Percentiles rank a stretch among this genome's conserved stretches.
These are phyloP conservation scores for Parapsyche elsis DNA, from an alignment of 1,140 invertebrate species.

Conservation along the genomic window DNA sequence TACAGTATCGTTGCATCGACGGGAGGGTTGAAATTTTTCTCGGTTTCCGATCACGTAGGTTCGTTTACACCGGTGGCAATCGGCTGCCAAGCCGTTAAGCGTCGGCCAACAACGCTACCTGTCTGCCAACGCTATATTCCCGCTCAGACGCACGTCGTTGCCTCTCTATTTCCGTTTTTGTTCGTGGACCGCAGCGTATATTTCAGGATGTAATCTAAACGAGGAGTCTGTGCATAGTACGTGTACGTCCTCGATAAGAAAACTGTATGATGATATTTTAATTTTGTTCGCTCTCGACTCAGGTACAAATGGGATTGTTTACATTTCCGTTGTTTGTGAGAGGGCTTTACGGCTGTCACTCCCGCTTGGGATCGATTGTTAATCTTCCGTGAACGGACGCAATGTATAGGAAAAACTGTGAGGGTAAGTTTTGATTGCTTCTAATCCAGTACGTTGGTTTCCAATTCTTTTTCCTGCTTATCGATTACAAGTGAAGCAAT, in stretches of 20 bases:
- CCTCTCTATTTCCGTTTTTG: neutral
- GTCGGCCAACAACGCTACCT: slow-evolving; percentile 7
- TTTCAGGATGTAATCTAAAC: neutral
- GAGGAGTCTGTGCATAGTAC: neutral
- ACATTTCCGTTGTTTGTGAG: neutral
- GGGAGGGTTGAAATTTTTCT: no score
- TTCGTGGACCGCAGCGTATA: neutral
- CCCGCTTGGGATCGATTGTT: slow-evolving; percentile 7
- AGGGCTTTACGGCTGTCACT: neutral
- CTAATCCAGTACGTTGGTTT: neutral
- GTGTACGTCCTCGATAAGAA: neutral
- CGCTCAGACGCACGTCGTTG: neutral
- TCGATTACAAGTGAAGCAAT: no score
- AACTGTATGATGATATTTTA: neutral
- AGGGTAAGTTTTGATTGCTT: slow-evolving; percentile 8
- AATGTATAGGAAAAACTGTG: slow-evolving; percentile 28
- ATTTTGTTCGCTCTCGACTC: neutral
- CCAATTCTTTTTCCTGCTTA: neutral
- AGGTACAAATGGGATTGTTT: neutral
- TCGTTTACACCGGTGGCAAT: slow-evolving; percentile 51
- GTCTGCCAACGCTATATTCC: slow-evolving; percentile 16
- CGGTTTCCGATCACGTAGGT: slow-evolving; percentile 49
- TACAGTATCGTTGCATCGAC: no score
- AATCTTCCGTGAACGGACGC: slow-evolving; percentile 20
- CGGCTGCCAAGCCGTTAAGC: slow-evolving; percentile 50